Evolutionary conservation across 1,140 invertebrate species (phyloP), one percentile per base, ranked within the genome.

Genomic region (Apolygus lucorum): DNA sequence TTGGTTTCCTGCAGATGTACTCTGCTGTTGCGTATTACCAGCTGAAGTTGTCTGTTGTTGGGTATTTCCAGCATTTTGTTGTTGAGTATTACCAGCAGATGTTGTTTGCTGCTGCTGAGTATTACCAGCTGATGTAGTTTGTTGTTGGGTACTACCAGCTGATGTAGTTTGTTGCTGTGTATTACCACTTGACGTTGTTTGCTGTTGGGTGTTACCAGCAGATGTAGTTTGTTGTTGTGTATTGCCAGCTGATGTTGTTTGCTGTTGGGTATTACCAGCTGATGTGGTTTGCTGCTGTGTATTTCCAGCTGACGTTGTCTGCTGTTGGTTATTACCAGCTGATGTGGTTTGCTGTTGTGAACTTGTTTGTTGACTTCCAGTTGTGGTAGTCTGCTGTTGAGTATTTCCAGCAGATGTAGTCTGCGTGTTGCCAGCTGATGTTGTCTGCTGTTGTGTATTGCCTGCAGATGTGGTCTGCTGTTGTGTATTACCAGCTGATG

Each of bases 1-100:
- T 68, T 72, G 71, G n/a, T 63, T 68, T 29, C 69, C 71, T 26
- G 73, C 52, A 1, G 70, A 25, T 49, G 70, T 68, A 13, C 66
- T 68, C 49, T 63, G 69, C 67, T 72, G 67, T 67, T 72, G 68
- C 8, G 11, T 59, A 26, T 26, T 59, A n/a, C 63, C 65, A 59
- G 73, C 65, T 11, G 71, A 71, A 28, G 72, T 63, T 21, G 68
- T 72, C 52, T 70, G 68, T 68, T 72, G 70, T n/a, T n/a, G n/a
- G n/a, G n/a, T 8, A 49, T 34, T 63, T 34, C 65, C 67, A 21
- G 70, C 69, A 62, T 71, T 59, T 65, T 65, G 68, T 42, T 68
- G 42, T 54, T 70, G 71, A 28, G 14, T 59, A 2, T 54, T 49
- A 25, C 68, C 69, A 22, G 72, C 22, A 11, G 54, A 70, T 24